Conservation (phyloP, 2,888 invertebrate genomes). For the Diaprepes abbreviatus region DNA sequence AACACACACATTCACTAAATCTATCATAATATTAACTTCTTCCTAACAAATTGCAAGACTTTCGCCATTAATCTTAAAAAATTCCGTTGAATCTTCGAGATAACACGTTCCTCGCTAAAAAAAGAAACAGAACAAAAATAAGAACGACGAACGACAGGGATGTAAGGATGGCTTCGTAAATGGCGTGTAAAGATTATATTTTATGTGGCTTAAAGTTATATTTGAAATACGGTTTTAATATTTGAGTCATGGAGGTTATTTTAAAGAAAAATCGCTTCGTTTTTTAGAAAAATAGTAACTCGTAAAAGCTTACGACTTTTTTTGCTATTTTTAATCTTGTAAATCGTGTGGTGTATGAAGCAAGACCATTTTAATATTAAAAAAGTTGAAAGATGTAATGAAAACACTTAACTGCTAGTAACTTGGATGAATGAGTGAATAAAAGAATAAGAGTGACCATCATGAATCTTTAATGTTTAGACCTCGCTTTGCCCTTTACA, state of each 20-base stretch:
- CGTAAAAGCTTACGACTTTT: too few relatives aligned
- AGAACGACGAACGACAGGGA: slow-evolving; percentile 15
- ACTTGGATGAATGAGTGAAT: too few relatives aligned
- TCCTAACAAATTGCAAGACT: slow-evolving; percentile 5
- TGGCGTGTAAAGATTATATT: slow-evolving; percentile 45
- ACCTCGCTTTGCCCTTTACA: too few relatives aligned
- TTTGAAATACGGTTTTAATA: slow-evolving; percentile 26
- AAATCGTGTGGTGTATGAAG: too few relatives aligned
- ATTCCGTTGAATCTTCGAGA: slow-evolving; percentile 21
- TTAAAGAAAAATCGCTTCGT: background rate
- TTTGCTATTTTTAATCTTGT: too few relatives aligned
- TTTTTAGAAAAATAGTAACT: background rate
- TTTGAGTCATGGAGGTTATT: slow-evolving; percentile 11
- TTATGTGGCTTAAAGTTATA: slow-evolving; percentile 37
- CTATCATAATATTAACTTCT: too few relatives aligned
- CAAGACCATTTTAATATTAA: too few relatives aligned
- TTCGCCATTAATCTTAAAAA: slow-evolving; percentile 23
- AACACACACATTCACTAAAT: too few relatives aligned
- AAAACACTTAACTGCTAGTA: too few relatives aligned
- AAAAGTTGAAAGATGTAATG: too few relatives aligned
- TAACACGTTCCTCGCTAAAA: slow-evolving; percentile 25
- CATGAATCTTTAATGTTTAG: too few relatives aligned
- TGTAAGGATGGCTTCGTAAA: slow-evolving; percentile 39
- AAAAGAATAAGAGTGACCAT: too few relatives aligned
- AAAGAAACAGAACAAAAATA: slow-evolving; percentile 20